These are phyloP conservation scores for Myotis yumanensis DNA, from an alignment of 2,113 vertebrate species.

Conservation along the genomic window DNA sequence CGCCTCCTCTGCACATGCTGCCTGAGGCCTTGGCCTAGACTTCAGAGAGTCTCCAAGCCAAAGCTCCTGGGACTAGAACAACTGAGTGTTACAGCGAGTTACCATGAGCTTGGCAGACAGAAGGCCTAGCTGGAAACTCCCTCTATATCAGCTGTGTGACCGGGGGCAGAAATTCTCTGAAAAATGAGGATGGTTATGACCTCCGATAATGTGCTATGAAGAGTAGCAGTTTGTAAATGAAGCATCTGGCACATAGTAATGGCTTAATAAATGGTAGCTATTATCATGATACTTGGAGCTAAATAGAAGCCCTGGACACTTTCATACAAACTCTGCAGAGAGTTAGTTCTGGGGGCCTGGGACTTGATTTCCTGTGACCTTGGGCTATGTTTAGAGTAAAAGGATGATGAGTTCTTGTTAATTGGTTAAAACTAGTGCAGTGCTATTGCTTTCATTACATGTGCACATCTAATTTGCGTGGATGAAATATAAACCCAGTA, in stretches of 20 bases:
- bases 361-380: constrained; percentile 8
- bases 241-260: background rate
- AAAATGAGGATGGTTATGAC: constrained; percentile 1
- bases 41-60: background rate
- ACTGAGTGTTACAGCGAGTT: background rate
- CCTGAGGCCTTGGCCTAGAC: background rate
- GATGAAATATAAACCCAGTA: background rate
- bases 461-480: background rate
- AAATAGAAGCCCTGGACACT: background rate
- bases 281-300: background rate
- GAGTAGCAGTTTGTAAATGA: constrained; percentile 3
- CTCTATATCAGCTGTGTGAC: background rate
- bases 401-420: background rate
- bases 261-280: background rate
- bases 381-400: background rate
- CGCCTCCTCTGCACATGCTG: background rate
- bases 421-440: background rate
- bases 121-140: background rate
- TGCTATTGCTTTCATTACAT: background rate
- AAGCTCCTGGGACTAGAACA: background rate
- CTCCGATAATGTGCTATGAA: background rate
- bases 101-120: background rate
- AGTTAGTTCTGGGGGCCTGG: background rate
- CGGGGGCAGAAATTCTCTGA: background rate
- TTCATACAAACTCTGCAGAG: background rate